Percentiles rank a stretch among this genome's conserved stretches.
Conservation (phyloP, 1,140 invertebrate genomes). For the Galendromus occidentalis region DNA sequence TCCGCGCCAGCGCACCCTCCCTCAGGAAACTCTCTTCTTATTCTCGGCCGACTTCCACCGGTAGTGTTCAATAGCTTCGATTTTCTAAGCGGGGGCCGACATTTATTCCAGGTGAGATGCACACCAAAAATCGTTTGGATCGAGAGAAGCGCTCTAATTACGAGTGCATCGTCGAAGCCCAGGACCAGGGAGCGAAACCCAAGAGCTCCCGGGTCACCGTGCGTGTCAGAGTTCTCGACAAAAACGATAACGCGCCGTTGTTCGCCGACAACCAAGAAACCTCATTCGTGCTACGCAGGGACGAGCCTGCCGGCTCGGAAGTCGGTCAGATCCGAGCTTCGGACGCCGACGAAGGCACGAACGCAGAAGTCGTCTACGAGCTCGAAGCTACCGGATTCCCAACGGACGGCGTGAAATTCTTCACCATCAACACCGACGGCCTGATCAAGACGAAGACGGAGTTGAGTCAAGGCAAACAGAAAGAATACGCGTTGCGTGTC, state of each 20-base stretch:
- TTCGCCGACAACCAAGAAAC: slow-evolving; percentile 69
- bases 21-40: too few species aligned
- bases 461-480: slow-evolving; percentile 71
- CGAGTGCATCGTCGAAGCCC: slow-evolving; percentile 59
- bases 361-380: slow-evolving; percentile 66
- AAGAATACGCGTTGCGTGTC: slow-evolving; percentile 60
- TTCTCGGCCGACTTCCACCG: too few species aligned
- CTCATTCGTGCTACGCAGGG: slow-evolving; percentile 63
- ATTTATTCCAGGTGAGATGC: slow-evolving; percentile 48
- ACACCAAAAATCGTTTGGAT: slow-evolving; percentile 55
- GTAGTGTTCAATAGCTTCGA: too few species aligned
- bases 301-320: slow-evolving; percentile 61
- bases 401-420: slow-evolving; percentile 54
- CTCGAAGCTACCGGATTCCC: slow-evolving; percentile 33
- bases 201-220: slow-evolving; percentile 41
- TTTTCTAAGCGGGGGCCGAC: background rate
- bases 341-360: slow-evolving; percentile 65
- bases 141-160: slow-evolving; percentile 53
- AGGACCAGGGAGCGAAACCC: slow-evolving; percentile 58
- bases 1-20: background rate
- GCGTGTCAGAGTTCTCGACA: slow-evolving; percentile 48
- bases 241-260: slow-evolving; percentile 73
- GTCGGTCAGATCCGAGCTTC: slow-evolving; percentile 60
- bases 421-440: slow-evolving; percentile 65
- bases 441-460: slow-evolving; percentile 64